Base-by-base conservation (phyloP, 23 tunicate genomes). In the Diplosoma virens region DNA sequence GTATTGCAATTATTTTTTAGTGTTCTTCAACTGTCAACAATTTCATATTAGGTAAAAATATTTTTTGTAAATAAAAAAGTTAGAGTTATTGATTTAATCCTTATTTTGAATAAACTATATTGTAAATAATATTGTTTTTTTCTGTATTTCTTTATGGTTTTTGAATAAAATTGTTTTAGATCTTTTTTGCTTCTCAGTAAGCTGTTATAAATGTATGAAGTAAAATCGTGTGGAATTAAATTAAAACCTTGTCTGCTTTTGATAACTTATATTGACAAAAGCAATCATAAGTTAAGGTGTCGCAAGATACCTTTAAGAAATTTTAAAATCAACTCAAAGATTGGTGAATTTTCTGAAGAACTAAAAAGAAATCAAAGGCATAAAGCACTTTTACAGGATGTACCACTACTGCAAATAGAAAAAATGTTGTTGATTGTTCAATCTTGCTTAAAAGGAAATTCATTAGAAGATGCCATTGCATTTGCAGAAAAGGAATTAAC, bases 121-220 rank as follows among this genome's bases (percentile, higher is more conserved):
- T n/a, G n/a, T n/a, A n/a, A n/a, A n/a, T n/a, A n/a, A n/a, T n/a
- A n/a, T n/a, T n/a, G n/a, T n/a, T n/a, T n/a, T n/a, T n/a, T n/a
- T n/a, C n/a, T n/a, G n/a, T n/a, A n/a, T n/a, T n/a, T n/a, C n/a
- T n/a, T n/a, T n/a, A n/a, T n/a, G n/a, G n/a, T n/a, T n/a, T n/a
- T n/a, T n/a, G n/a, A n/a, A n/a, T n/a, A n/a, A n/a, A n/a, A n/a
- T n/a, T n/a, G n/a, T n/a, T n/a, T n/a, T n/a, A n/a, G n/a, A n/a
- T n/a, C n/a, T n/a, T n/a, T n/a, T n/a, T n/a, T n/a, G n/a, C n/a
- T n/a, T n/a, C n/a, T n/a, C n/a, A n/a, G n/a, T n/a, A n/a, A n/a
- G n/a, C n/a, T n/a, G n/a, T n/a, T n/a, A n/a, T n/a, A 18, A 59
- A 89, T 89, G 96, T 89, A 89, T 63, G 36, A 59, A 28, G 96